Conservation (phyloP, 37 sponge, comb jelly and placozoan species). For the Dysidea cf. avara region DNA sequence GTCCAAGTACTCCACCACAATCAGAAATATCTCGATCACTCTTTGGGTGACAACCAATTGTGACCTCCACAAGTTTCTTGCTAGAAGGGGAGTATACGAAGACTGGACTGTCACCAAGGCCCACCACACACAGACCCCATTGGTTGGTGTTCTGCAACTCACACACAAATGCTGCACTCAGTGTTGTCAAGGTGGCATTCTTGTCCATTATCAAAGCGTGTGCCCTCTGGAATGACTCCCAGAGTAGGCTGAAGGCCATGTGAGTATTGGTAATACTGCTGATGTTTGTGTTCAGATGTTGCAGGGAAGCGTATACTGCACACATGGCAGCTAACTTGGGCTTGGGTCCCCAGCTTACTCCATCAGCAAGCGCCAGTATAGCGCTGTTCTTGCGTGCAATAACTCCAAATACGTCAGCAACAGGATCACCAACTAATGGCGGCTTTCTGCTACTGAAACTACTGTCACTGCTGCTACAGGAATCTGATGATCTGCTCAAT, state of each 20-base stretch:
- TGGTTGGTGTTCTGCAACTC: constrained; percentile 32
- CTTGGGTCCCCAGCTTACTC: constrained; percentile 84
- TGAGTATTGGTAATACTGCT: constrained; percentile 22
- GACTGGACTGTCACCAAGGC: constrained; percentile 84
- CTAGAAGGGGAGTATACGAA: constrained; percentile 73
- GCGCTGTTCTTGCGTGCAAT: constrained; percentile 50
- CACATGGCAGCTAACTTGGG: constrained; percentile 84
- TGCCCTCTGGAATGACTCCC: constrained; percentile 54
- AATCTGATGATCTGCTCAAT: no score
- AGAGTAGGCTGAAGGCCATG: constrained; percentile 28
- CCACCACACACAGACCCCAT: constrained; percentile 70
- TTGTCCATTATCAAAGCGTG: constrained; percentile 74
- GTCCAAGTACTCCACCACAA: constrained; percentile 79
- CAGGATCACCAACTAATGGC: constrained; percentile 67
- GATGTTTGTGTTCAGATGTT: constrained; percentile 29
- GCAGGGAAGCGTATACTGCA: constrained; percentile 72
- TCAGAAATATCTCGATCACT: constrained; percentile 47
- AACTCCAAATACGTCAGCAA: constrained; percentile 91
- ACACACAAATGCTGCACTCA: constrained; percentile 71
- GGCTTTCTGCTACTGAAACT: no score
- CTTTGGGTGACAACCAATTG: constrained; percentile 42
- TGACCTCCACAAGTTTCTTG: constrained; percentile 44
- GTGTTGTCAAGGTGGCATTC: constrained; percentile 82
- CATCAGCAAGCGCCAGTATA: constrained; percentile 85
- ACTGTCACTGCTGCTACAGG: no score